phyloP scores from a whole-genome alignment of 2,113 vertebrate genomes.

The Mastomys coucha region DNA sequence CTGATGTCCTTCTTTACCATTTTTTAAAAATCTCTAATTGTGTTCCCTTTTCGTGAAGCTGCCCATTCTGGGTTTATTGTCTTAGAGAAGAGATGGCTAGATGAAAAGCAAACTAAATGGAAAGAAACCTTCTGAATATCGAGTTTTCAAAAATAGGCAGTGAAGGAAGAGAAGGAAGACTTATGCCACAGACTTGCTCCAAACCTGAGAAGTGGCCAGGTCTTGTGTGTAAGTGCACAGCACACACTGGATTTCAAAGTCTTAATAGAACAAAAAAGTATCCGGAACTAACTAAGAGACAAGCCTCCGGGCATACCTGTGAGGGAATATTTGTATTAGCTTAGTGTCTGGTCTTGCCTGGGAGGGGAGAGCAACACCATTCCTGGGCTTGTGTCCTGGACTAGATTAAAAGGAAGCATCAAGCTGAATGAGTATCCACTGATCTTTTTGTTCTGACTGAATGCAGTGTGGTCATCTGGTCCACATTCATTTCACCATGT shows the following conservation, averaged over 20 bases:
- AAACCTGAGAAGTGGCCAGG: not conserved
- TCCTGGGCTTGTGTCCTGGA: not conserved
- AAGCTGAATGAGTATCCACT: too few relatives aligned
- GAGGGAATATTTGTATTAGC: not conserved
- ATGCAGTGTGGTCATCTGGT: not conserved
- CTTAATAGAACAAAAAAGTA: not conserved
- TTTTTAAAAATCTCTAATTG: not conserved
- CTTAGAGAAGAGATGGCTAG: not conserved
- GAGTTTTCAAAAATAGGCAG: conserved; percentile 10
- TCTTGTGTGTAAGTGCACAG: not conserved
- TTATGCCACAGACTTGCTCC: not conserved
- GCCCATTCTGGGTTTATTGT: not conserved
- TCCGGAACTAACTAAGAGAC: not conserved
- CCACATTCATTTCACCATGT: not conserved
- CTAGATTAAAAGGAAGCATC: not conserved
- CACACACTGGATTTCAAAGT: not conserved
- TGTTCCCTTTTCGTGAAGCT: conserved; percentile 16
- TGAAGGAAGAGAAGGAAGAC: not conserved
- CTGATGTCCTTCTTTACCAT: not conserved
- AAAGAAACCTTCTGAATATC: not conserved
- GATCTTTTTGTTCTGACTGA: not conserved
- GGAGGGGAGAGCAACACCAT: not conserved
- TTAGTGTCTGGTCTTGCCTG: not conserved
- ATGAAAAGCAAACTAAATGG: not conserved
- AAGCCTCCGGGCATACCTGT: not conserved